A percentile compares a stretch with the other conserved stretches of the same genome.
These are phyloP conservation scores for Bombus cullumanus DNA, from an alignment of 1,140 invertebrate species.

Conservation along the genomic window DNA sequence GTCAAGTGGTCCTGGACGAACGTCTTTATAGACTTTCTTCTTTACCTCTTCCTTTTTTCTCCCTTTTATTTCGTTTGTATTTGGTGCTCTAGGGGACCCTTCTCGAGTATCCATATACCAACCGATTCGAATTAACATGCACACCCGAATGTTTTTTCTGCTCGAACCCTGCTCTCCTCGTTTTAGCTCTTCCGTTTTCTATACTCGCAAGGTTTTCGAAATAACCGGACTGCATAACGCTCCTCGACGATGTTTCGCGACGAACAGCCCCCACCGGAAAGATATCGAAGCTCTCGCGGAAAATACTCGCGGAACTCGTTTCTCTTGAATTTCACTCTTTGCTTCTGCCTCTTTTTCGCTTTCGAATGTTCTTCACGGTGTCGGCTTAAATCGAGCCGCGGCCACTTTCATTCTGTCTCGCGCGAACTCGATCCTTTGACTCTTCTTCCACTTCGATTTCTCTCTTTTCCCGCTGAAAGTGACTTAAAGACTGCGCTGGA, in stretches of 20 bases:
- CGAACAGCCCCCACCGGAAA: no score
- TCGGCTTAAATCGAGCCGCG: slow-evolving; percentile 47
- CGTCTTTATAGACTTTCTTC: slow-evolving; percentile 64
- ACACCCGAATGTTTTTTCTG: not conserved
- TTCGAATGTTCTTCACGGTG: slow-evolving; percentile 1
- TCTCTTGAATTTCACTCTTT: not conserved
- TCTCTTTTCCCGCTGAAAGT: slow-evolving; percentile 4
- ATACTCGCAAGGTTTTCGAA: not conserved
- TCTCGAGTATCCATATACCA: not conserved
- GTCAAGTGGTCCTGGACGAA: slow-evolving; percentile 69
- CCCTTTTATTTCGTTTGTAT: not conserved
- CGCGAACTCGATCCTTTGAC: slow-evolving; percentile 2
- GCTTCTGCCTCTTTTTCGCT: not conserved
- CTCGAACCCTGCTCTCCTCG: no score
- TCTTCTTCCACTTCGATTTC: not conserved
- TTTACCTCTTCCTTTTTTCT: not conserved
- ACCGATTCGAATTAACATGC: slow-evolving; percentile 19
- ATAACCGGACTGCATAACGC: not conserved
- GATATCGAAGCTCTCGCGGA: not conserved
- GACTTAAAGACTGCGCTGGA: slow-evolving; percentile 27
- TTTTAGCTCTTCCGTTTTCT: not conserved
- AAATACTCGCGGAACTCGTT: not conserved
- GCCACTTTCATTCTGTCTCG: slow-evolving; percentile 16
- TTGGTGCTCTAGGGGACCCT: no score
- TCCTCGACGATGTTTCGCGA: not conserved